Evolutionary conservation across 2,888 invertebrate species (phyloP).

Genomic region (Polydrusus cervinus): DNA sequence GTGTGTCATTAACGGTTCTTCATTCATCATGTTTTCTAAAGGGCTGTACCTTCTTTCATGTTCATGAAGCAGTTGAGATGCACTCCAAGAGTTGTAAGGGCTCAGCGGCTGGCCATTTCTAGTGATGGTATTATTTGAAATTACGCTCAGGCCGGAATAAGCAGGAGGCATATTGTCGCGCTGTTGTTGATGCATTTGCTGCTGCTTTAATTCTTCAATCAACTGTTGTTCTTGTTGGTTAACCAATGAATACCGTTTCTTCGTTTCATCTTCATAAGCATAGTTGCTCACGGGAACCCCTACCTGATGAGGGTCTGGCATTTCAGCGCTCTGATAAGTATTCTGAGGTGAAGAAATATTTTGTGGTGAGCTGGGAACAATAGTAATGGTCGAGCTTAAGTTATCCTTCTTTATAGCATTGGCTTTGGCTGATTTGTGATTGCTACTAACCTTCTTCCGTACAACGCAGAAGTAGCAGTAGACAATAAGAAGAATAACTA

Average conservation of each 20-base stretch:
- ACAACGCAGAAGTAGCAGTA: conserved; percentile 73
- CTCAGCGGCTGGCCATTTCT: conserved; percentile 70
- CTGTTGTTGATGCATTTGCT: conserved; percentile 66
- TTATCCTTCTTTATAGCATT: conserved; percentile 67
- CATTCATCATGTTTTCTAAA: conserved; percentile 64
- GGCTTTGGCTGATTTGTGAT: conserved; percentile 63
- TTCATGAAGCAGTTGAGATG: conserved; percentile 75
- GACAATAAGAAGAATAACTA: conserved; percentile 69
- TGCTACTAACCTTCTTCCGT: conserved; percentile 65
- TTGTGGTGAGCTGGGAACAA: conserved; percentile 70
- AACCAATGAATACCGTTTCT: conserved; percentile 72
- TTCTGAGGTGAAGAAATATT: conserved; percentile 62
- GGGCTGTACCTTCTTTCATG: conserved; percentile 76
- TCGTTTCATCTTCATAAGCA: conserved; percentile 71
- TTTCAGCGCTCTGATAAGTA: conserved; percentile 64
- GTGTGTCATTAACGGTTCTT: conserved; percentile 64
- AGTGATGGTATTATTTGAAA: conserved; percentile 70
- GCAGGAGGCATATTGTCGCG: conserved; percentile 62
- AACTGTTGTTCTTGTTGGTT: conserved; percentile 72
- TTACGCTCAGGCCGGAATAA: conserved; percentile 67
- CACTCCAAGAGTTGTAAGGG: conserved; percentile 77
- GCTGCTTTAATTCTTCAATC: conserved; percentile 71
- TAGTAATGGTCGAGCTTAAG: conserved; percentile 69
- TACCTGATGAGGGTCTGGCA: conserved; percentile 70
- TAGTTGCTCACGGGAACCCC: conserved; percentile 71